Evolutionary conservation across 2,113 vertebrate species (phyloP), one percentile per base, ranked within the genome.

Genomic region (Pogonocichla stellata): DNA sequence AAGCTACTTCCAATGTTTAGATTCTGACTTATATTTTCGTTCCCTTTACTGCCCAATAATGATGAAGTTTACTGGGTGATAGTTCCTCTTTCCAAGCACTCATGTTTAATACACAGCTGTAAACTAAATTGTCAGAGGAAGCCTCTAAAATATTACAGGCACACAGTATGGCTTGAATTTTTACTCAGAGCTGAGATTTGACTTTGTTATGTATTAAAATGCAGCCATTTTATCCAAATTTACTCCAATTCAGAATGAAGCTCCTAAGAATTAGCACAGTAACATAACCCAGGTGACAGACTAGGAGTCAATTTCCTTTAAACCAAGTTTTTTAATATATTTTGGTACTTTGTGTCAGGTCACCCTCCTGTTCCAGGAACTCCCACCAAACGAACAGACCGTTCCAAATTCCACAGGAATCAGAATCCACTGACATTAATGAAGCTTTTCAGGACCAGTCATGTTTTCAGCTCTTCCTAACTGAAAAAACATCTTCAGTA

Each of bases 401-500:
- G 34, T 47, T 92, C 87, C 81, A 51, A 77, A 85, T 45, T 58
- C 36, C 81, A 51, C 5, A 60, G 57, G 19, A 71, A 80, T 48
- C 60, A 86, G 22, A 92, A 90, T 67, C 70, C 85, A 56, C 45
- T 79, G 66, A 16, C 34, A 73, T 70, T 81, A 89, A 87, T 4
- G 50, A 79, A 91, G 89, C 36, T 74, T 88, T 95, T 86, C 90
- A 80, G 79, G 86, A 91, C 69, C 87, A 94, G 61, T 78, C 77
- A 74, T 47, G 74, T 69, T 93, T 80, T 47, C 79, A 91, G 92
- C 54, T 92, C 89, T 78, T 95, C 81, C 75, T 80, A 92, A 88
- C 88, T 71, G 92, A 94, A 92, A 96, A 85, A 96, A 85, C 91
- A 88, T 62, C 94, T 92, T 60, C 95, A 88, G 93, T 14, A 92